Percentiles rank a stretch among this genome's conserved stretches.
Evolutionary conservation across 2,888 invertebrate genomes (phyloP).

Genomic region (Rhorus exstirpatorius): DNA sequence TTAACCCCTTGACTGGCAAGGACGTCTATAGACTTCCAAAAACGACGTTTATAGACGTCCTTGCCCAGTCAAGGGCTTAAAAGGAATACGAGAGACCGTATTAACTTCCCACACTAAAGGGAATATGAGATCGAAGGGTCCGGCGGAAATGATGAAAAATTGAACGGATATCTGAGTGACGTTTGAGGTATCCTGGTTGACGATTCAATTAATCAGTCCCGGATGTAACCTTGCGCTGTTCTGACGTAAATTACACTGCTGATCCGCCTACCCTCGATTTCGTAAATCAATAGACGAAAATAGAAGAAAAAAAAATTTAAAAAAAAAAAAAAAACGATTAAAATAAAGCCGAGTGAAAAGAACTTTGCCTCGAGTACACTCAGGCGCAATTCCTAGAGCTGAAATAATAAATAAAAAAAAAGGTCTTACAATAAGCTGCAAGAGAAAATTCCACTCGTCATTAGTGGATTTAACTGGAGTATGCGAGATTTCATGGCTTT

Average conservation of each 20-base stretch:
- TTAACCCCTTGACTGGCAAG: too few species aligned
- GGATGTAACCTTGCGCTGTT: conserved; percentile 78
- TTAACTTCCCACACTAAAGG: too few species aligned
- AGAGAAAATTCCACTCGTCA: not conserved
- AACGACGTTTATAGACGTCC: too few species aligned
- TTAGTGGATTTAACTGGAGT: not conserved
- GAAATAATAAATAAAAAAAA: too few species aligned
- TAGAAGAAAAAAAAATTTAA: not conserved
- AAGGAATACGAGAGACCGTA: too few species aligned
- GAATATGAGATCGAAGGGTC: conserved; percentile 9
- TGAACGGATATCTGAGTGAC: conserved; percentile 83
- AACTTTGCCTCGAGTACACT: too few species aligned
- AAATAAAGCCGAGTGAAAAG: too few species aligned
- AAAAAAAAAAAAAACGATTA: not conserved
- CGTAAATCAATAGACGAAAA: not conserved
- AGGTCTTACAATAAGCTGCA: not conserved
- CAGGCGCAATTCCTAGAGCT: too few species aligned
- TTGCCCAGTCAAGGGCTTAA: too few species aligned
- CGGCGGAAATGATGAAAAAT: conserved; percentile 80
- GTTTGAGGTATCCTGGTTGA: conserved; percentile 79
- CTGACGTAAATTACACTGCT: conserved; percentile 81
- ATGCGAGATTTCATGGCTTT: too few species aligned
- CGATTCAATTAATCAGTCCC: conserved; percentile 59
- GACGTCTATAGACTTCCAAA: too few species aligned
- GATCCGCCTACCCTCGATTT: conserved; percentile 74